Evolutionary conservation across 1,140 invertebrate genomes (phyloP).

Genomic region (Nixonia krombeini): DNA sequence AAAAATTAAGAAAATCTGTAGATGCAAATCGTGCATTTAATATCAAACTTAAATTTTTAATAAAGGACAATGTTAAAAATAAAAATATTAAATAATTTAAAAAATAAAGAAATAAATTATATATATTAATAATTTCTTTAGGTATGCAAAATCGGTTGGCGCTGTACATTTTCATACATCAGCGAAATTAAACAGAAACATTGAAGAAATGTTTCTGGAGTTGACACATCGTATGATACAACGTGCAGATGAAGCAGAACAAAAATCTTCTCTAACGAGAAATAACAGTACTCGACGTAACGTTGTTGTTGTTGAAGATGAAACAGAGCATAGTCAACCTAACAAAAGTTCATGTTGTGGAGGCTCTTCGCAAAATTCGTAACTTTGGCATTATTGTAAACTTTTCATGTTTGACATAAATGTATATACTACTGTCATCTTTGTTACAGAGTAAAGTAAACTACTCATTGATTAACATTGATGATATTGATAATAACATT

Average conservation of each 20-base stretch:
- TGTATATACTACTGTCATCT: conserved; percentile 12
- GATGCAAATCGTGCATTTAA: no score
- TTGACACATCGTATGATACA: conserved; percentile 81
- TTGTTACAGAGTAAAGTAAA: conserved; percentile 7
- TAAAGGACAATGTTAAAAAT: conserved; percentile 3
- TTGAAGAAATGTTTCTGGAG: conserved; percentile 94
- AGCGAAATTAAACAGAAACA: conserved; percentile 93
- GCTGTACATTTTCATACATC: conserved; percentile 96
- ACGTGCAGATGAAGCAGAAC: conserved; percentile 69
- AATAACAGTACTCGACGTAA: conserved; percentile 73
- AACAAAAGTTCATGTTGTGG: conserved; percentile 65
- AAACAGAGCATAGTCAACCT: conserved; percentile 60
- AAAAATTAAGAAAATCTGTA: not conserved
- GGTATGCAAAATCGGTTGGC: conserved; percentile 92
- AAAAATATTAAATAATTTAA: not conserved
- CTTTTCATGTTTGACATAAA: not conserved
- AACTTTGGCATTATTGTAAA: conserved; percentile 35
- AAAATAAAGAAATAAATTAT: not conserved
- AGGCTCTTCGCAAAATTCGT: conserved; percentile 55
- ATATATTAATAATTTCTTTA: conserved; percentile 55
- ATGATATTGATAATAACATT: no score
- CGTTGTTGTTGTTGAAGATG: conserved; percentile 77
- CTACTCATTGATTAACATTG: no score
- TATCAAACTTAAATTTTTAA: conserved; percentile 3
- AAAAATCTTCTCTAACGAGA: conserved; percentile 69